Conservation (phyloP, 2,888 invertebrate species). For the Sesia bembeciformis region DNA sequence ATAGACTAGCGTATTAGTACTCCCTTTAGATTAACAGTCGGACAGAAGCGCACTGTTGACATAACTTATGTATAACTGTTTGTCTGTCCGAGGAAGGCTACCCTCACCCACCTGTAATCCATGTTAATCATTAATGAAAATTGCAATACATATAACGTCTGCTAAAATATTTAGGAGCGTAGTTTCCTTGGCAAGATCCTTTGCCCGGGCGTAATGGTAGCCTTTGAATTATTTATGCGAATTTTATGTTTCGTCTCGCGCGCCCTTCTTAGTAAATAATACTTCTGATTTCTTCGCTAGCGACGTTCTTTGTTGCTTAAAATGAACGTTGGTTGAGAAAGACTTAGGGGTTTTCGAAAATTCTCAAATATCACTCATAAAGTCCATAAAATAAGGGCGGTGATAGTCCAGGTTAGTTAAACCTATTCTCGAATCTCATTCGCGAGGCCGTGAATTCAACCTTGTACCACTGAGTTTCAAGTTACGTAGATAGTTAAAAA, state of each 20-base stretch:
- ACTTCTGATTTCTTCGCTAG: conserved; percentile 42
- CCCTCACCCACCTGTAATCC: conserved; percentile 41
- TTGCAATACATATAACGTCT: conserved; percentile 70
- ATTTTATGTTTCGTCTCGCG: conserved; percentile 59
- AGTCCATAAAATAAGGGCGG: too few species aligned
- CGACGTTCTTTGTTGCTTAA: too few species aligned
- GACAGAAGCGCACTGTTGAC: conserved; percentile 34
- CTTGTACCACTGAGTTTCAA: too few species aligned
- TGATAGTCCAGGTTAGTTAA: too few species aligned
- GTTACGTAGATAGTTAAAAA: too few species aligned
- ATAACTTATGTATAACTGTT: conserved; percentile 49
- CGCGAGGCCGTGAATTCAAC: too few species aligned
- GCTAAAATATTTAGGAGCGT: conserved; percentile 62
- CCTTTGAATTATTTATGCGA: conserved; percentile 61
- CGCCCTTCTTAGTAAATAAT: conserved; percentile 35
- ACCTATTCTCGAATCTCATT: too few species aligned
- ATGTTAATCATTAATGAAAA: conserved; percentile 67
- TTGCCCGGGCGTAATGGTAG: conserved; percentile 47
- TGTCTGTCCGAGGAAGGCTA: conserved; percentile 30
- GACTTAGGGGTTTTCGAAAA: too few species aligned
- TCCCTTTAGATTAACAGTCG: conserved; percentile 48
- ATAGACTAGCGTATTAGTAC: conserved; percentile 40
- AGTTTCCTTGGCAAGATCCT: conserved; percentile 47
- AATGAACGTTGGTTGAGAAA: too few species aligned
- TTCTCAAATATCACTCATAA: too few species aligned